Conservation (phyloP, 2,888 invertebrate species). For the Cryptus armator region DNA sequence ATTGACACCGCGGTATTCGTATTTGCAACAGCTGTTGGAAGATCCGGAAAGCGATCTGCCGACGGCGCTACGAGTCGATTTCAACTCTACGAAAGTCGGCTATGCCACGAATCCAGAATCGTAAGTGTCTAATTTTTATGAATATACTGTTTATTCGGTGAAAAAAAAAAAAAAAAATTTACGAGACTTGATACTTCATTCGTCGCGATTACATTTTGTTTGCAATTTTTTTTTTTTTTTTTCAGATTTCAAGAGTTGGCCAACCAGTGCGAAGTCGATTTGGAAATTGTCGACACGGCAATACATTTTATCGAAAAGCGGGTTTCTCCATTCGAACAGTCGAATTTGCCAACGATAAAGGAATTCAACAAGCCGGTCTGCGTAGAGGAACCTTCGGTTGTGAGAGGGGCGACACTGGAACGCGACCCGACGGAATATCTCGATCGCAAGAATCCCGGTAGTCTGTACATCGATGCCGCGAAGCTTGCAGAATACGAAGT, state of each 20-base stretch:
- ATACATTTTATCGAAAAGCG: slow-evolving; percentile 81
- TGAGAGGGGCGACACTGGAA: background rate
- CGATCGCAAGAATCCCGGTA: slow-evolving; percentile 74
- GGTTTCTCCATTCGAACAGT: slow-evolving; percentile 76
- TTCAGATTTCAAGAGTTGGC: slow-evolving; percentile 77
- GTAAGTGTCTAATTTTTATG: slow-evolving; percentile 75
- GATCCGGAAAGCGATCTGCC: slow-evolving; percentile 77
- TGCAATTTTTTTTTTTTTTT: too few species aligned
- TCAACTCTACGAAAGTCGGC: slow-evolving; percentile 78
- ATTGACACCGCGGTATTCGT: slow-evolving; percentile 79
- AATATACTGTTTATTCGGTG: background rate
- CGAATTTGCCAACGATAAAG: slow-evolving; percentile 68
- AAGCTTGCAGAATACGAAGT: slow-evolving; percentile 73
- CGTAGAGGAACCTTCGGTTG: slow-evolving; percentile 58
- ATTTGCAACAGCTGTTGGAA: slow-evolving; percentile 77
- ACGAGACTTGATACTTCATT: background rate
- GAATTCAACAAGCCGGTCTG: slow-evolving; percentile 71
- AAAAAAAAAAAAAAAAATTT: slow-evolving; percentile 25
- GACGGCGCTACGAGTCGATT: slow-evolving; percentile 75
- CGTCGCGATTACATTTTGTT: background rate
- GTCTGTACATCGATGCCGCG: slow-evolving; percentile 71
- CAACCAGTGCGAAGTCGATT: slow-evolving; percentile 73
- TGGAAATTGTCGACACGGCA: slow-evolving; percentile 75
- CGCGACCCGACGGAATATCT: slow-evolving; percentile 73
- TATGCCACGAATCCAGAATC: slow-evolving; percentile 77